These are phyloP conservation scores for Luffia ferchaultella DNA, from an alignment of 2,888 invertebrate species.

Conservation along the genomic window DNA sequence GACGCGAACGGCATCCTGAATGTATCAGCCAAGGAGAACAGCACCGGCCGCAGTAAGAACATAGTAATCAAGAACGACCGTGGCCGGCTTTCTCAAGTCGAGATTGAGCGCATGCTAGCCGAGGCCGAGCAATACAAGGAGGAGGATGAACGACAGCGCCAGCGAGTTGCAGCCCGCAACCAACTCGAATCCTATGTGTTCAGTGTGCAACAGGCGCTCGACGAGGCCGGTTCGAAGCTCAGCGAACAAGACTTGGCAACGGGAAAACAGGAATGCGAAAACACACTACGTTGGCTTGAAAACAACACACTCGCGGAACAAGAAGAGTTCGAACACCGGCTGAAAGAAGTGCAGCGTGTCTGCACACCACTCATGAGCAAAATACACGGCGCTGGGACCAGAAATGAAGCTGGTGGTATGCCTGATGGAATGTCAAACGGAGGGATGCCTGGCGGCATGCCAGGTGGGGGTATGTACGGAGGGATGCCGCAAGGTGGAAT, in stretches of 20 bases:
- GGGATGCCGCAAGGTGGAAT: too few species aligned
- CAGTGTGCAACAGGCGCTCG: constrained; percentile 71
- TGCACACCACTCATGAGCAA: constrained; percentile 68
- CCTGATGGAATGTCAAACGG: too few species aligned
- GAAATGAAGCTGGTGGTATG: too few species aligned
- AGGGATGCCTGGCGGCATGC: constrained; percentile 18
- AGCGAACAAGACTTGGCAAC: constrained; percentile 64
- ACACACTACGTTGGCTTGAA: constrained; percentile 72
- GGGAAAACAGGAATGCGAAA: constrained; percentile 59
- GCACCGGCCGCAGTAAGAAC: too few species aligned
- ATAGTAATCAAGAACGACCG: too few species aligned
- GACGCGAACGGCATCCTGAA: constrained; percentile 84
- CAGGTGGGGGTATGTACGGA: too few species aligned
- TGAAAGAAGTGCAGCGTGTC: constrained; percentile 25
- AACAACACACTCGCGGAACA: constrained; percentile 71
- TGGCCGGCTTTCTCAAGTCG: constrained; percentile 80
- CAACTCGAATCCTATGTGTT: constrained; percentile 75
- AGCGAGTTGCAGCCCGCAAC: constrained; percentile 73
- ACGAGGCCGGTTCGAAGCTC: constrained; percentile 67
- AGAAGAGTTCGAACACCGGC: constrained; percentile 71
- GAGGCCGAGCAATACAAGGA: constrained; percentile 77
- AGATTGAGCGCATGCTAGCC: constrained; percentile 83
- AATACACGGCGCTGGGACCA: constrained; percentile 39
- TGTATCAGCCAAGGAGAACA: constrained; percentile 78
- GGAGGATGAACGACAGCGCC: constrained; percentile 73